Percentiles rank a stretch among this genome's conserved stretches.
Conservation (phyloP, 2,113 vertebrate genomes). For the Nerophis ophidion region DNA sequence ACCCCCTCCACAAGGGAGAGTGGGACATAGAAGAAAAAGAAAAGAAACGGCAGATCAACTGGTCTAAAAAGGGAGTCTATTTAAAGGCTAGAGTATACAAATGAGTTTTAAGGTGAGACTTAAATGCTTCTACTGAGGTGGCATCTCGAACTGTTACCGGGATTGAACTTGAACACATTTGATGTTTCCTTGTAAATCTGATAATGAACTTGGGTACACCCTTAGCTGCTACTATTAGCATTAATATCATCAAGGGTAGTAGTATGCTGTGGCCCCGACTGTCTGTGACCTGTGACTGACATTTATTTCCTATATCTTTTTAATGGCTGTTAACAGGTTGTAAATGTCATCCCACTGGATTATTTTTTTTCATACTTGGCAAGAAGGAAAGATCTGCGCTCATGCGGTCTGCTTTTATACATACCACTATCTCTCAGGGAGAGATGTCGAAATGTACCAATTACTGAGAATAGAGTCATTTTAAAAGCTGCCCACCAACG, state of each 20-base stretch:
- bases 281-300: constrained; percentile 30
- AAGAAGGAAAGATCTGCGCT: constrained; percentile 15
- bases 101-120: too few species aligned
- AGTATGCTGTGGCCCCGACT: constrained; percentile 9
- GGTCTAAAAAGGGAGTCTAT: too few species aligned
- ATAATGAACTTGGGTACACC: too few species aligned
- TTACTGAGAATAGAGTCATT: constrained; percentile 17
- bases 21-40: too few species aligned
- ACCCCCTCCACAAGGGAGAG: too few species aligned
- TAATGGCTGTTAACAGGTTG: constrained; percentile 32
- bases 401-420: constrained; percentile 27
- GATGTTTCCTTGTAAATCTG: too few species aligned
- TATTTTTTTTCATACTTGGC: constrained; percentile 46
- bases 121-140: too few species aligned
- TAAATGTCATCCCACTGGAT: constrained; percentile 42
- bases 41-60: too few species aligned
- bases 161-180: too few species aligned
- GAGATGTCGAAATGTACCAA: constrained; percentile 15
- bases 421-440: constrained; percentile 23
- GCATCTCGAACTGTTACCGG: too few species aligned
- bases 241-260: constrained; percentile 9
- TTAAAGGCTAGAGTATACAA: too few species aligned
- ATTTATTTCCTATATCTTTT: constrained; percentile 16
- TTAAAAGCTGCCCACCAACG: constrained; percentile 29
- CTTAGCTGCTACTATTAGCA: not conserved